Evolutionary conservation across 2,888 invertebrate genomes (phyloP).

Genomic region (Acholoe squamosa): DNA sequence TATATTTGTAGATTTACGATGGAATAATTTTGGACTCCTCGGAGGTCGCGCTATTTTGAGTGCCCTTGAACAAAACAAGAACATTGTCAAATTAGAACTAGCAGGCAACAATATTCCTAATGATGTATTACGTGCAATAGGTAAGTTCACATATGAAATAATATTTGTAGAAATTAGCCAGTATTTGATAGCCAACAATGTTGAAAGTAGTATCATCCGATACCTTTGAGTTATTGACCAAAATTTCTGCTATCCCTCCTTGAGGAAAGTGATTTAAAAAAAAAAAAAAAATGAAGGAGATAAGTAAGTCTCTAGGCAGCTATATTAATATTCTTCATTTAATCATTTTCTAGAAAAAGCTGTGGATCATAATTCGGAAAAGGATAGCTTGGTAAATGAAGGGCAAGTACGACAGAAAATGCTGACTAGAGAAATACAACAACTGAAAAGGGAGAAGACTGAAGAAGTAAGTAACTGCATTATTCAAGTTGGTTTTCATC

Average conservation of each 20-base stretch:
- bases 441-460: constrained; percentile 72
- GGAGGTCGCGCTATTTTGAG: constrained; percentile 81
- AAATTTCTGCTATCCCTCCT: no score
- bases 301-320: no score
- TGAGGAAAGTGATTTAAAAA: no score
- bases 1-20: constrained; percentile 79
- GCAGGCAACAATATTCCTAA: constrained; percentile 83
- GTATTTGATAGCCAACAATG: no score
- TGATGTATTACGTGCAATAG: constrained; percentile 81
- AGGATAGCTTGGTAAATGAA: constrained; percentile 76
- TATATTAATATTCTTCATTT: neutral
- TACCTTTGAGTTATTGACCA: no score
- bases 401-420: constrained; percentile 77
- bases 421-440: constrained; percentile 79
- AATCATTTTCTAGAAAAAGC: constrained; percentile 76
- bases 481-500: no score
- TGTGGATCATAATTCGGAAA: constrained; percentile 80
- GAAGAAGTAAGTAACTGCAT: constrained; percentile 64
- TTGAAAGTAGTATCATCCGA: no score
- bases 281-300: no score
- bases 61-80: constrained; percentile 81
- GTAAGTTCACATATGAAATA: constrained; percentile 71
- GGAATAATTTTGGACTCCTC: constrained; percentile 83
- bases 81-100: constrained; percentile 79
- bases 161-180: no score